A percentile compares a stretch with the other conserved stretches of the same genome.
Conservation (phyloP, 2,888 invertebrate species). For the Carcina quercana region DNA sequence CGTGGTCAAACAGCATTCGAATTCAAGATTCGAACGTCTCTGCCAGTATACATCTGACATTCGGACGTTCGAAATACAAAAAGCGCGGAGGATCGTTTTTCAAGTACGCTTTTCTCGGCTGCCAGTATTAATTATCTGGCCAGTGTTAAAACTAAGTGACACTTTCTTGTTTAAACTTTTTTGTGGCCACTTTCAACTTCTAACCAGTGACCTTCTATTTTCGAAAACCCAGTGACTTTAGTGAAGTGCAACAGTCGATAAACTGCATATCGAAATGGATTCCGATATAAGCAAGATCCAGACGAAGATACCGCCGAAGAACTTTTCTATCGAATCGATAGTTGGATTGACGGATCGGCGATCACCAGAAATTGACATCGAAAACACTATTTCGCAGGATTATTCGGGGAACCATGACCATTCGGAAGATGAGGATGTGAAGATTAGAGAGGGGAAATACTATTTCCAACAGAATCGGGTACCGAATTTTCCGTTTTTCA, state of each 20-base stretch:
- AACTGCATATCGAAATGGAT: slow-evolving; percentile 43
- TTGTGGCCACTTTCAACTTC: no score
- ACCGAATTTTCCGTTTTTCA: slow-evolving; percentile 64
- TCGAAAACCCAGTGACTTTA: no score
- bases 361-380: slow-evolving; percentile 65
- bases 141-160: background rate
- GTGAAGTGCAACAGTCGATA: slow-evolving; percentile 1
- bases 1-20: background rate
- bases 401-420: slow-evolving; percentile 39
- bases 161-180: background rate
- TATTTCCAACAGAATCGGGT: slow-evolving; percentile 61
- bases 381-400: slow-evolving; percentile 55
- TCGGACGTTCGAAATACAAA: slow-evolving; percentile 37
- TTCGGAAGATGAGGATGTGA: slow-evolving; percentile 55
- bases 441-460: slow-evolving; percentile 54
- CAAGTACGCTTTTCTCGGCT: slow-evolving; percentile 12
- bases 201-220: slow-evolving; percentile 5
- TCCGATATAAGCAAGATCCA: slow-evolving; percentile 59
- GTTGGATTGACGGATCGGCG: slow-evolving; percentile 59
- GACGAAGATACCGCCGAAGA: slow-evolving; percentile 70
- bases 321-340: slow-evolving; percentile 78
- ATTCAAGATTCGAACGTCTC: background rate
- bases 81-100: background rate
- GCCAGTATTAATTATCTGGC: slow-evolving; percentile 17
- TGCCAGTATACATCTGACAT: slow-evolving; percentile 22